phyloP scores from a whole-genome alignment of 2,888 invertebrate species.

The Myopa testacea region DNA sequence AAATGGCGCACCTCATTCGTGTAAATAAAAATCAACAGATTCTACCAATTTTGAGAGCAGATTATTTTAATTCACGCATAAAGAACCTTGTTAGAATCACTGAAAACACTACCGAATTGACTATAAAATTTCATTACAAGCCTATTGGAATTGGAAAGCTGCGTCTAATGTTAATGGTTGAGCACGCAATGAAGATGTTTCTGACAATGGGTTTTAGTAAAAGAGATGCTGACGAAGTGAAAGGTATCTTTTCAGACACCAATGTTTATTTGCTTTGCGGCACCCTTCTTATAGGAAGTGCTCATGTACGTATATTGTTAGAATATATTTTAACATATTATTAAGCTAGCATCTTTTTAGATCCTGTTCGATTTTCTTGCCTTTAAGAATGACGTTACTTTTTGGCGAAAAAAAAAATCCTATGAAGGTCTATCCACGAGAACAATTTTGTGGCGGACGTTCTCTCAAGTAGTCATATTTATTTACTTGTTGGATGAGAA shows the following conservation, averaged over 20 bases:
- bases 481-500: conserved; percentile 92
- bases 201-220: conserved; percentile 78
- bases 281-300: conserved; percentile 89
- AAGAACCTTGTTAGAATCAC: conserved; percentile 79
- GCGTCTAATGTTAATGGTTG: conserved; percentile 81
- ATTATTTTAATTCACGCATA: conserved; percentile 84
- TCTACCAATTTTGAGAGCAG: conserved; percentile 85
- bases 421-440: conserved; percentile 91
- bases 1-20: conserved; percentile 75
- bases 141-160: conserved; percentile 85
- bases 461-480: conserved; percentile 92
- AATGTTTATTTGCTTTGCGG: conserved; percentile 90
- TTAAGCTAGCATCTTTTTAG: conserved; percentile 71
- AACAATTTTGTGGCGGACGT: conserved; percentile 92
- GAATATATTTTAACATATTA: neutral
- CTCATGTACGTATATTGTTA: conserved; percentile 81
- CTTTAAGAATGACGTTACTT: conserved; percentile 96
- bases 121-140: conserved; percentile 77
- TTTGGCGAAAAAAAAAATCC: conserved; percentile 89
- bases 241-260: conserved; percentile 95
- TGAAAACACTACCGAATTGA: conserved; percentile 72
- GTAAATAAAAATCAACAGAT: conserved; percentile 75
- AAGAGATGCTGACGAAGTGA: conserved; percentile 96
- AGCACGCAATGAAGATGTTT: conserved; percentile 79
- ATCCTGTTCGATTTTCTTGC: conserved; percentile 95